Base-by-base conservation (phyloP, 2,888 invertebrate species). In the Andrena chrysosceles region DNA sequence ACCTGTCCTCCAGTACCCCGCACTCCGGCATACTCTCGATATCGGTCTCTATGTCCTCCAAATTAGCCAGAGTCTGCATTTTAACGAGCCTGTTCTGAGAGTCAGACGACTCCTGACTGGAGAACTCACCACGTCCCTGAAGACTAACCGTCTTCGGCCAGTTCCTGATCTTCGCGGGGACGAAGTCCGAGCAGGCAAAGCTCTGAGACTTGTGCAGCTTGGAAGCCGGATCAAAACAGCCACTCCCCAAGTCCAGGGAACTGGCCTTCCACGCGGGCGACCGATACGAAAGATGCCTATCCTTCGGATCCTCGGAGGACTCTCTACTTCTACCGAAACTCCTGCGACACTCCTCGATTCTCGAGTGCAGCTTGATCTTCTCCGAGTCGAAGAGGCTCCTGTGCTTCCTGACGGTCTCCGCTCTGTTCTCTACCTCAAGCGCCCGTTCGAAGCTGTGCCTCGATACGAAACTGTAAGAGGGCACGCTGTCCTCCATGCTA, bases 381-480 rank as follows among this genome's bases (percentile, higher is more conserved):
- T 87, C 87, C 5, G 49, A 8, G 5, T 81, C 49, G 10, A 87
- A 85, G 0, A 62, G 48, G 66, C 64, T 75, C 1, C 48, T 49
- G 0, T 23, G 67, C 8, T 56, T 66, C n/a, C n/a, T 29, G 0
- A 23, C 1, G 3, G 8, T 16, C 8, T 63, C 64, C 10, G 69
- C 68, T 68, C 82, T 77, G 71, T 90, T 87, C 67, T 73, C 78
- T 77, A 75, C 42, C 74, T 88, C 85, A 64, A 75, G 6, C 4
- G 87, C 76, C n/a, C 88, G 80, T 49, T 91, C 91, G 48, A 89
- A 82, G 49, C 87, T 90, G 23, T 86, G 86, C 29, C 75, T 87
- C 35, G 91, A 91, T 1, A 90, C 74, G 64, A 92, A 92, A 85
- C 92, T 93, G 56, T 89, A 91, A 64, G 90, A 85, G n/a, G 84